Evolutionary conservation across 2,113 vertebrate species (phyloP).

Genomic region (Sylvia atricapilla): DNA sequence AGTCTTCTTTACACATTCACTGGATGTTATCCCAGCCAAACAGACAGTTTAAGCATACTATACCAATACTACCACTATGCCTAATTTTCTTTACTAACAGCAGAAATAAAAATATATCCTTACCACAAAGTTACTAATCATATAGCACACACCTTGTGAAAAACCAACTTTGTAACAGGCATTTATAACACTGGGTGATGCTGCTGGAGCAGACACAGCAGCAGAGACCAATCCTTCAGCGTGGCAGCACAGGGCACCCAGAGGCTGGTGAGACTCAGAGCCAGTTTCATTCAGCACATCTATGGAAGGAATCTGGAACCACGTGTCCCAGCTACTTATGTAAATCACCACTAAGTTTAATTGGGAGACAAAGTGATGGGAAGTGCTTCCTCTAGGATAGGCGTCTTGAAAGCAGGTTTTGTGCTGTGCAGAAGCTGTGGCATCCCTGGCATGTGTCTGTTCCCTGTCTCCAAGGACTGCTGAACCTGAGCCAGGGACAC

Average conservation of each 20-base stretch:
- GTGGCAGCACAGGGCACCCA: rapidly evolving
- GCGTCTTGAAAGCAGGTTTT: background rate
- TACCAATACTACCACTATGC: too few relatives aligned
- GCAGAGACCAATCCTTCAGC: background rate
- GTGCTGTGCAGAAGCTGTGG: rapidly evolving
- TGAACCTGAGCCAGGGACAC: background rate
- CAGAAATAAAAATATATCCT: too few relatives aligned
- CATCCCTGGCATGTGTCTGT: background rate
- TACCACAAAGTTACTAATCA: too few relatives aligned
- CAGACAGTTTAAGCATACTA: too few relatives aligned
- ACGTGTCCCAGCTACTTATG: rapidly evolving
- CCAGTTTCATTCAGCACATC: background rate
- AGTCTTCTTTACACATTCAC: too few relatives aligned
- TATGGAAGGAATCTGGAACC: background rate
- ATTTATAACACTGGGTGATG: background rate
- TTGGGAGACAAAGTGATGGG: background rate
- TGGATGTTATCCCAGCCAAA: too few relatives aligned
- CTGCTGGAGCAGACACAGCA: background rate
- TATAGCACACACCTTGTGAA: too few relatives aligned
- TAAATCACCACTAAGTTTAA: background rate
- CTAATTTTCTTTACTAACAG: too few relatives aligned
- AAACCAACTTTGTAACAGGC: too few relatives aligned
- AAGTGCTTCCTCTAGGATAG: background rate
- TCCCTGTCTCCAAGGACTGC: background rate
- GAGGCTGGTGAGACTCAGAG: background rate